A percentile compares a stretch with the other conserved stretches of the same genome.
phyloP scores from a whole-genome alignment of 2,797 vertebrate genomes.

The Antrozous pallidus region DNA sequence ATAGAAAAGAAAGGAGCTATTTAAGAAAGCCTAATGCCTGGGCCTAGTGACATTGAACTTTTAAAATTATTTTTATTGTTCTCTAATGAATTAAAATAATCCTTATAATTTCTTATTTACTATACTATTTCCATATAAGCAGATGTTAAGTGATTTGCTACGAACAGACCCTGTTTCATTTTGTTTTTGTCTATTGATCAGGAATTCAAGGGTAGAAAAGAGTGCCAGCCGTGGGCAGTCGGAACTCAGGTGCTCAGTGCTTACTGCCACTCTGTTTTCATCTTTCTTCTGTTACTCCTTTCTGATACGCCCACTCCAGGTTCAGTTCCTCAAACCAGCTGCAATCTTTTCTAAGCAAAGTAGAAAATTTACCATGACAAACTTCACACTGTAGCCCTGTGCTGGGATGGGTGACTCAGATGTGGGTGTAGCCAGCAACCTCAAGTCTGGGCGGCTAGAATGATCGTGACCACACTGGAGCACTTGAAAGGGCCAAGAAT shows the following conservation, averaged over 20 bases:
- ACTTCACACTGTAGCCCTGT: neutral
- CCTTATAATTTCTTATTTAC: neutral
- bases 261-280: neutral
- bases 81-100: neutral
- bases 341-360: neutral
- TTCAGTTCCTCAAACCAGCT: neutral
- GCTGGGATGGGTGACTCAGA: neutral
- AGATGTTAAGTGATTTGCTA: neutral
- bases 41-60: neutral
- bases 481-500: neutral
- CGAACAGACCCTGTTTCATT: neutral
- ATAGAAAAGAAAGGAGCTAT: neutral
- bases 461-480: neutral
- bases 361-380: neutral
- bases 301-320: neutral
- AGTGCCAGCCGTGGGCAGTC: neutral
- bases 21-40: constrained; percentile 1
- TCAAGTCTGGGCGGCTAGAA: neutral
- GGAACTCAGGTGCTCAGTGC: too few relatives aligned
- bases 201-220: neutral
- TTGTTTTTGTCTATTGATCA: neutral
- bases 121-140: neutral
- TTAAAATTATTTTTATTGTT: neutral
- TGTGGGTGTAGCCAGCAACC: too few relatives aligned
- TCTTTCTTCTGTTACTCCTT: neutral